These are phyloP conservation scores for Lasioglossum calceatum DNA, from an alignment of 2,888 invertebrate genomes.

Conservation along the genomic window DNA sequence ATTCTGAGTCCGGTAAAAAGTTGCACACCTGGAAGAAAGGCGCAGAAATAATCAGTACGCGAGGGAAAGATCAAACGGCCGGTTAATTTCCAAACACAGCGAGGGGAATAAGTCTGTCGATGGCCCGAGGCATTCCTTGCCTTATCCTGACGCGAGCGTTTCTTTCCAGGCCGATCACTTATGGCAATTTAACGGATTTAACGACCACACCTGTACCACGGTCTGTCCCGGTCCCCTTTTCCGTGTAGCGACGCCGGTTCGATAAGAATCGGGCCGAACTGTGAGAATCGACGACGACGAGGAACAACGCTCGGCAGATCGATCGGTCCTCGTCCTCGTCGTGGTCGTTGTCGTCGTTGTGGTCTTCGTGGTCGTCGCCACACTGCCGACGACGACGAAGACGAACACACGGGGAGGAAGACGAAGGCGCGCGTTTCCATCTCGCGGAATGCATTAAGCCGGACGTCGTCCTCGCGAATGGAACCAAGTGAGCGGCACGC, in stretches of 20 bases:
- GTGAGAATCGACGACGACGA: conserved; percentile 73
- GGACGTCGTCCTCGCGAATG: conserved; percentile 76
- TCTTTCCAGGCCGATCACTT: conserved; percentile 57
- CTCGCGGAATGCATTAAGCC: conserved; percentile 75
- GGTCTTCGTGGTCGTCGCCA: background rate
- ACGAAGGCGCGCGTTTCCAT: conserved; percentile 67
- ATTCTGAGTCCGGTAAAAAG: background rate
- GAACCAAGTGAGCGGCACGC: conserved; percentile 75
- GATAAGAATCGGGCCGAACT: conserved; percentile 69
- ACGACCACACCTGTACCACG: conserved; percentile 67
- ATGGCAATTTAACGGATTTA: conserved; percentile 65
- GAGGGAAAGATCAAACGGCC: background rate
- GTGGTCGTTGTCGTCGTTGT: background rate
- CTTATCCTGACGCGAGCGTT: conserved; percentile 46
- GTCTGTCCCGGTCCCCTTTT: conserved; percentile 42
- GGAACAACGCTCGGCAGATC: conserved; percentile 58
- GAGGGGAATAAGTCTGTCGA: conserved; percentile 6
- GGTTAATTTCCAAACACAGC: conserved; percentile 39
- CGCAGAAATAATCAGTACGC: background rate
- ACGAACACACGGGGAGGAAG: conserved; percentile 27
- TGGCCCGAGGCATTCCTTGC: conserved; percentile 39
- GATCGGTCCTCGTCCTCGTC: conserved; percentile 58
- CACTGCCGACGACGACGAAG: conserved; percentile 50
- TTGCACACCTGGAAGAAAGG: conserved; percentile 2
- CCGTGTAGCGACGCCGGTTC: conserved; percentile 64